Conservation (phyloP, 2,113 vertebrate genomes). For the Gallinago jamesoni region DNA sequence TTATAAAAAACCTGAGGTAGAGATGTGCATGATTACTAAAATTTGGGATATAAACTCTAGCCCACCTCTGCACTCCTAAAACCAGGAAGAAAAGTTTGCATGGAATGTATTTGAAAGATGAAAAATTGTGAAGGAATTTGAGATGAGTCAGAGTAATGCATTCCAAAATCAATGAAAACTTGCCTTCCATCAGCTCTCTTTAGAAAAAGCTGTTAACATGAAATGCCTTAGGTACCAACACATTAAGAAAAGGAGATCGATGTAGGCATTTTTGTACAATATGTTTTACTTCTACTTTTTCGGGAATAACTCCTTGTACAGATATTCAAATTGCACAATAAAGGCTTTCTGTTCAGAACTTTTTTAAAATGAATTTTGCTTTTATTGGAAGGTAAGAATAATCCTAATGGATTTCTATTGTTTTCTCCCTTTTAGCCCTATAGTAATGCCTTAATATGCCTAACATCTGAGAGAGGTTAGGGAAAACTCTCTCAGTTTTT, state of each 20-base stretch:
- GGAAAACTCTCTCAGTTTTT: background rate
- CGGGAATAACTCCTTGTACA: background rate
- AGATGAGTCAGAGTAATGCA: background rate
- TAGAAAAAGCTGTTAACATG: background rate
- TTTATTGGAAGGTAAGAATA: background rate
- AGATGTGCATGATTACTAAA: background rate
- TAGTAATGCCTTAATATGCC: background rate
- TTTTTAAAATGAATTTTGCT: background rate
- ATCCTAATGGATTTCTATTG: background rate
- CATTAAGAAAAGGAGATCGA: background rate
- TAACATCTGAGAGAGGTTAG: background rate
- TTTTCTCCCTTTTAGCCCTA: background rate
- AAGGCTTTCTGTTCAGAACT: background rate
- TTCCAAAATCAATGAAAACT: background rate
- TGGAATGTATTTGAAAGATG: background rate
- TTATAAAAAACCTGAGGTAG: background rate
- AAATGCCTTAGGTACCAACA: background rate
- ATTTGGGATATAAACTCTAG: background rate
- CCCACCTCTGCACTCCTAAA: background rate
- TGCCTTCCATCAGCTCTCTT: background rate
- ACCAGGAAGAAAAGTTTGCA: background rate
- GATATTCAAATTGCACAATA: background rate
- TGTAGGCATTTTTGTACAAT: background rate
- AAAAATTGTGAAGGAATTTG: background rate
- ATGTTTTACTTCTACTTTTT: background rate